Base-by-base conservation (phyloP, 2,113 vertebrate species). In the Okapia johnstoni region DNA sequence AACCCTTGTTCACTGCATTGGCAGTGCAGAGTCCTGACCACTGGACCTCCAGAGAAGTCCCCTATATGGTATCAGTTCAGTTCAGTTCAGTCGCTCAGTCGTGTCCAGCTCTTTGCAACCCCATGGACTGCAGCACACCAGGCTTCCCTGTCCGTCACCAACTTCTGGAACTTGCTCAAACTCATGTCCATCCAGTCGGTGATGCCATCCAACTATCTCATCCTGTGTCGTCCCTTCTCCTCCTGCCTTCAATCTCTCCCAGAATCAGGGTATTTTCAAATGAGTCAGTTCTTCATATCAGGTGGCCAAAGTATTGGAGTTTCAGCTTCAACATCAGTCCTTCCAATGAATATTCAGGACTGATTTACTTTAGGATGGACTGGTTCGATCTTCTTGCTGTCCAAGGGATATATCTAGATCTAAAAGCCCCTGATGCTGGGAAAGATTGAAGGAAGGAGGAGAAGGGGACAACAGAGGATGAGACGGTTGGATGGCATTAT, bases 121-220 rank as follows among this genome's bases (percentile, higher is more conserved):
- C n/a, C 66, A 36, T 12, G n/a, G 10, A 36, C n/a, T 23, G n/a
- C n/a, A 36, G 66, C 66, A 70, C n/a, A 36, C 19, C 19, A 36
- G 19, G n/a, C n/a, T 9, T 70, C n/a, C n/a, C 0, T 36, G n/a
- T 70, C n/a, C 10, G 36, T 23, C n/a, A 70, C 66, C n/a, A 36
- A 12, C n/a, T 70, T n/a, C 19, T 0, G 5, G n/a, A 36, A 9
- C 1, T 0, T 70, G 12, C n/a, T 70, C 66, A 36, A 23, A 36
- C 66, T 70, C 66, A 36, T 70, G 66, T 36, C 66, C n/a, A 23
- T 23, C 1, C 2, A 23, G 63, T 70, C 5, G 9, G 63, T 70
- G 2, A 70, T 40, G n/a, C 66, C 66, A 70, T 70, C n/a, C 63
- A 70, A 70, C 63, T 19, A 36, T 70, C n/a, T 70, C n/a, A 70